Base-by-base conservation (phyloP, 1,140 invertebrate species). In the Melitaea cinxia region DNA sequence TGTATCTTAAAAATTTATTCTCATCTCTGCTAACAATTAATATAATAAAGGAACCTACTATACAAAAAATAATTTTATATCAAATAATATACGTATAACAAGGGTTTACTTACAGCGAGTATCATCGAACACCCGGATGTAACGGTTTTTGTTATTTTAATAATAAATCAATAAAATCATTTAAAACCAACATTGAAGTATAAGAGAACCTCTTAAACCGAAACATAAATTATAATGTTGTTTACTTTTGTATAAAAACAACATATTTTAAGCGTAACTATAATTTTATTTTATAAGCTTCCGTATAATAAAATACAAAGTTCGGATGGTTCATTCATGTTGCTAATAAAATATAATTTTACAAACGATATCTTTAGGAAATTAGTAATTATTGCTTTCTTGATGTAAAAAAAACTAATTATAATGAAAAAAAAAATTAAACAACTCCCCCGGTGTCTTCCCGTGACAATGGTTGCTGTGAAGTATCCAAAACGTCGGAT, bases 161-260 rank as follows among this genome's bases (percentile, higher is more conserved):
- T 45, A 62, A 42, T 63, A 63, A 63, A 63, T 63, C 60, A 55
- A 61, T 61, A 61, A 61, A 53, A 52, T 53, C 23, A 39, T 49
- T 26, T 28, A 39, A 42, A 30, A 58, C 26, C 14, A 47, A 30
- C 24, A 33, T 10, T 49, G 42, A 26, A 58, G 23, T n/a, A 37
- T 14, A 35, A 53, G 24, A 30, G 24, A 30, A 9, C 2, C 55
- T 28, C 24, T 33, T 26, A 14, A 59, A 33, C 14, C 15, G 12
- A 10, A 49, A 30, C 23, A 30, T 59, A 49, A 59, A 49, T 47
- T 15, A 47, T 33, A 28, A 58, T 58, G 15, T 47, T 58, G 15
- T 57, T 47, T 47, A 21, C 21, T 57, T 6, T 23, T 2, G 10
- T 12, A 24, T 56, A 37, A 42, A 55, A 26, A 15, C n/a, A 33